phyloP scores from a whole-genome alignment of 2,113 vertebrate species.

The Chamaea fasciata region DNA sequence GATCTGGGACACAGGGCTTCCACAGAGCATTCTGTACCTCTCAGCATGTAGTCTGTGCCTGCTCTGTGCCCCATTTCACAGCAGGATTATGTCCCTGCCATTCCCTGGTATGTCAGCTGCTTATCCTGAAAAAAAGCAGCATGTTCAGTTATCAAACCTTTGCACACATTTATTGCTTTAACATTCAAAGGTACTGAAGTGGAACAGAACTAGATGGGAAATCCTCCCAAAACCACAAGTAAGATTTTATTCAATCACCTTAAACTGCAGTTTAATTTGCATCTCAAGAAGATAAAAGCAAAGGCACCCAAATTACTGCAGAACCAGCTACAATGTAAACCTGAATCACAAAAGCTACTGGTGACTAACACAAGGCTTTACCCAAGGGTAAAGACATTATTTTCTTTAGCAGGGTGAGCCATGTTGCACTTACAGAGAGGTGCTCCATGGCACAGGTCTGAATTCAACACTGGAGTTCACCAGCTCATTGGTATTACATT shows the following conservation, averaged over 20 bases:
- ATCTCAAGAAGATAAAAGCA: neutral
- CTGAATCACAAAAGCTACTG: neutral
- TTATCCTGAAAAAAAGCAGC: neutral
- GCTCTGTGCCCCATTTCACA: neutral
- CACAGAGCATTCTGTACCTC: neutral
- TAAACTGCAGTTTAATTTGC: neutral
- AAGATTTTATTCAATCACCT: neutral
- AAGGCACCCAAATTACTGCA: neutral
- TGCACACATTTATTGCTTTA: neutral
- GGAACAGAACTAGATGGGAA: neutral
- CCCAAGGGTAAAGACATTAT: neutral
- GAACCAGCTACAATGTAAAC: neutral
- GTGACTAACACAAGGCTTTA: neutral
- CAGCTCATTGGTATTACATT: neutral
- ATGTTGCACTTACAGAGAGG: neutral
- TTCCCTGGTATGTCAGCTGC: neutral
- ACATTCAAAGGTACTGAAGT: neutral
- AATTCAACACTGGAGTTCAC: neutral
- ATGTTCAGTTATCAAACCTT: neutral
- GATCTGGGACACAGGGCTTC: neutral
- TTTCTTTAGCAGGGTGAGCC: neutral
- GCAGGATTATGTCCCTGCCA: neutral
- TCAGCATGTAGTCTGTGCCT: neutral
- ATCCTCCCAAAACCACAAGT: neutral
- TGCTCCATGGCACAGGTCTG: neutral